Base-by-base conservation (phyloP, 2,113 vertebrate genomes). In the Pipra filicauda region DNA sequence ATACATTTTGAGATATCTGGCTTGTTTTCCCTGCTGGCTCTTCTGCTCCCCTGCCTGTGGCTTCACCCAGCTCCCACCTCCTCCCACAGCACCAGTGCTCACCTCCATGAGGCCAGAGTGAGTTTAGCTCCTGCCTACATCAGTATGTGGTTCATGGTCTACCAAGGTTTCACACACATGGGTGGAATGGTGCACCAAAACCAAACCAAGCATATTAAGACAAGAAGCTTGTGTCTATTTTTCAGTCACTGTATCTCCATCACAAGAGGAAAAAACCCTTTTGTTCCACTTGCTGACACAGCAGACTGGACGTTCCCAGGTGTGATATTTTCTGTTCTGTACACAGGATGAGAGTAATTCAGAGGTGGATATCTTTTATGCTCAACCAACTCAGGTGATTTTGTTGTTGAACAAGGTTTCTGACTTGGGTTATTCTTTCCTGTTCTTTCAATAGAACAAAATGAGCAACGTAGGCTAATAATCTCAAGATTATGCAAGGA, bases 41-140 rank as follows among this genome's bases (percentile, higher is more conserved):
- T 72, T 17, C 39, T 37, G 27, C 26, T 83, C 2, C 13, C 23
- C 35, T 27, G 11, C 23, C 27, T 1, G 1, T 3, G 1, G 19
- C 41, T 67, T n/a, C 19, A 4, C 7, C 10, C 39, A 61, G 58
- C 7, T 43, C 26, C 12, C 0, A 0, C 15, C 8, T 67, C 57
- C 14, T 37, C 18, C 23, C 0, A 4, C 33, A 82, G 30, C 24
- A n/a, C 37, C 1, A 6, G 39, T 0, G 0, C 17, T 26, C n/a
- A 46, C 28, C 22, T 54, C 0, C 0, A 0, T 0, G 3, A 67
- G 33, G 39, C 5, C 20, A 46, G 15, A 0, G 0, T 1, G 3
- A 2, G 2, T 85, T 83, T 69, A 17, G 17, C 43, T 82, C 17
- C 57, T 59, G 66, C 8, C 52, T 28, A 6, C 5, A 30, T 39